Conservation (phyloP, 2,113 vertebrate genomes). For the Petrocephalus zakoni region DNA sequence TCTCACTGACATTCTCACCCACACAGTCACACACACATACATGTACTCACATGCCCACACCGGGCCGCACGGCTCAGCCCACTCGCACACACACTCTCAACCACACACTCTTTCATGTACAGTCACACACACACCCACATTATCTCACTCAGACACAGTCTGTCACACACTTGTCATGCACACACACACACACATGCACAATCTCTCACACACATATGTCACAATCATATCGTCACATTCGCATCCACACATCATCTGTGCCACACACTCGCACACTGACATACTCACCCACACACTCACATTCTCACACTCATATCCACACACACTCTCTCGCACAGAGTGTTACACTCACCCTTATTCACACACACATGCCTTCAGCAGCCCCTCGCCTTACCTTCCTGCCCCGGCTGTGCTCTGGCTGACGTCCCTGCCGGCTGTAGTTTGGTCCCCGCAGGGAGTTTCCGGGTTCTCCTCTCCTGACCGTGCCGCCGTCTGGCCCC, state of each 20-base stretch:
- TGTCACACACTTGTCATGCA: too few relatives aligned
- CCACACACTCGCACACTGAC: background rate
- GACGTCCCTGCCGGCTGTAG: background rate
- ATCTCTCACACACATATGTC: background rate
- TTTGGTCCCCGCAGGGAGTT: background rate
- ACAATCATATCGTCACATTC: too few relatives aligned
- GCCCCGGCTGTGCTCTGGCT: background rate
- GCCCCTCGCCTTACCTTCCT: background rate
- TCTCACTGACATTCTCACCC: background rate
- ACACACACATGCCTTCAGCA: background rate
- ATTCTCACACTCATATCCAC: too few relatives aligned
- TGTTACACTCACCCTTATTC: background rate
- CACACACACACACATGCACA: background rate
- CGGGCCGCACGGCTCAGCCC: background rate
- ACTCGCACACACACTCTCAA: background rate
- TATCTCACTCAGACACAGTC: too few relatives aligned
- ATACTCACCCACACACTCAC: background rate
- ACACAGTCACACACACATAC: background rate
- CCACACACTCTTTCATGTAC: too few relatives aligned
- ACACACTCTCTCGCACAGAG: background rate
- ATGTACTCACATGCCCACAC: background rate
- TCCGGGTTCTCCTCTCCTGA: slow-evolving; percentile 11
- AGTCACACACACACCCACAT: background rate
- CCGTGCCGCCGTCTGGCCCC: slow-evolving; percentile 19
- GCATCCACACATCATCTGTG: too few relatives aligned